phyloP scores from a whole-genome alignment of 2,797 vertebrate genomes.

The Cynopterus sphinx region DNA sequence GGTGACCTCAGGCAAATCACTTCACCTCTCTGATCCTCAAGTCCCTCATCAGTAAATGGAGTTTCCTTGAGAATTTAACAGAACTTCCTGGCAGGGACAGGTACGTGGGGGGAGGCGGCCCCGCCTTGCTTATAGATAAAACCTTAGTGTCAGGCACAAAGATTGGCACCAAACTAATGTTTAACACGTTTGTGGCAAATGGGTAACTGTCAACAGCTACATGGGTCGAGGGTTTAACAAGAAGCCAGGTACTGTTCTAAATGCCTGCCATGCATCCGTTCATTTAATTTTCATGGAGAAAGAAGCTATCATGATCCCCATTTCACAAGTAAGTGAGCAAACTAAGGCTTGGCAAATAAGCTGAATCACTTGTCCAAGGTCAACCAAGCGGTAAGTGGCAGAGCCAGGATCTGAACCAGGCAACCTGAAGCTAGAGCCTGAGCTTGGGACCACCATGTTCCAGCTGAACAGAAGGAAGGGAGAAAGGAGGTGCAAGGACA shows the following conservation, averaged over 20 bases:
- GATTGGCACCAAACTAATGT: background rate
- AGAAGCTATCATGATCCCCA: fast-evolving
- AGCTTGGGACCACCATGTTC: background rate
- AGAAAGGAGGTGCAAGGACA: fast-evolving
- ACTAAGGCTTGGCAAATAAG: background rate
- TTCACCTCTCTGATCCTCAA: background rate
- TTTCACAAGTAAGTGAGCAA: background rate
- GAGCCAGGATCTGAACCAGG: background rate
- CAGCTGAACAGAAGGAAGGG: too few relatives aligned
- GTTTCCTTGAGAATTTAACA: background rate
- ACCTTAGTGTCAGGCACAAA: background rate
- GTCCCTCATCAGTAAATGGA: background rate
- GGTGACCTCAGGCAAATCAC: background rate
- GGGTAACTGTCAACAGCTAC: background rate
- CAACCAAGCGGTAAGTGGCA: background rate
- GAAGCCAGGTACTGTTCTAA: background rate
- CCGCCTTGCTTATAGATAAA: background rate
- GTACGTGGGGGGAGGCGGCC: too few relatives aligned
- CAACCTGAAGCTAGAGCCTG: background rate
- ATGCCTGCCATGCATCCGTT: background rate
- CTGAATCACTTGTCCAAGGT: background rate
- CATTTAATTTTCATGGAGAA: background rate
- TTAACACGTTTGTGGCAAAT: background rate
- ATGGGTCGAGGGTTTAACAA: background rate
- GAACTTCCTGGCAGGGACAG: background rate